Base-by-base conservation (phyloP, 1,140 invertebrate species). In the Bombus ignitus region DNA sequence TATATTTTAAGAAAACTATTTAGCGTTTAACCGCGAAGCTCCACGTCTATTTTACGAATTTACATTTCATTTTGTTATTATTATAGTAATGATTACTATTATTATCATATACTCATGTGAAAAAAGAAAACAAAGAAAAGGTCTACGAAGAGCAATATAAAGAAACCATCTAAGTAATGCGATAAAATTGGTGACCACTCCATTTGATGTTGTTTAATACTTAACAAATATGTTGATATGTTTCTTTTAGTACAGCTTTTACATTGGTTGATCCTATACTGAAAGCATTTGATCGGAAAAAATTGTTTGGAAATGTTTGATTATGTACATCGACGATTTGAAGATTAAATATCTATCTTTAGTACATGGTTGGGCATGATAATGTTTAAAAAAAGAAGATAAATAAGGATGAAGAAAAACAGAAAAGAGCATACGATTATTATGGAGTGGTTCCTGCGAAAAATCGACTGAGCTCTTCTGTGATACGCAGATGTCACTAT, bases 401-500 rank as follows among this genome's bases (percentile, higher is more conserved):
- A 44, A 22, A 13, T 35, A 22, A 35, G 18, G 68, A 25, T 22
- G 18, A 42, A 15, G 2, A n/a, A n/a, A 9, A n/a, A 22, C 39
- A 6, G 12, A 9, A 72, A 53, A 76, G 15, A 42, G 18, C 35
- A 65, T 39, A 78, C 15, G 66, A 89, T 9, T 70, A 81, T 42
- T 53, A 81, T 90, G 86, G 89, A 90, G 88, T 90, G 86, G 86
- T 90, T 90, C 68, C 85, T 86, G 39, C 28, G 28, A 71, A 71
- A 78, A 84, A 91, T 90, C 73, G 92, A 92, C 92, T 92, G 92
- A 92, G 85, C 86, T 91, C 86, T 91, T 88, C 89, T 92, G 91
- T 92, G 91, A 92, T 92, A 92, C 87, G 78, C 82, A 90, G 87
- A 92, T 88, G 87, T 91, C 91, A 92, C 87, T 91, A 91, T 91